Evolutionary conservation across 2,797 vertebrate genomes (phyloP).

Genomic region (Cyclopterus lumpus): DNA sequence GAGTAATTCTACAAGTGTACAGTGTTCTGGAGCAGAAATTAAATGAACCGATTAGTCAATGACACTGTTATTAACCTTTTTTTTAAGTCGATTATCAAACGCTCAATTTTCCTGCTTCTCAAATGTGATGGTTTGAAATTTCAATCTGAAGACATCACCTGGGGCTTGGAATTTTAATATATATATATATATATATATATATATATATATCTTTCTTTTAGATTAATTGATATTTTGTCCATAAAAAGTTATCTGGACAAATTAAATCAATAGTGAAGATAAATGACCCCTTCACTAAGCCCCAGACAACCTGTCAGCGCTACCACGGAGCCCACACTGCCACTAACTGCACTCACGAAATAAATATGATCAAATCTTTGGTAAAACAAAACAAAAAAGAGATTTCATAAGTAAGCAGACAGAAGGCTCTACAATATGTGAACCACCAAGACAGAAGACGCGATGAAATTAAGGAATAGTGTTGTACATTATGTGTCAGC

Average conservation of each 20-base stretch:
- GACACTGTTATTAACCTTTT: neutral
- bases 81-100: neutral
- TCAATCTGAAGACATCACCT: neutral
- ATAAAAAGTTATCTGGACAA: neutral
- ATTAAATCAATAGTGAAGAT: neutral
- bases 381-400: too few relatives aligned
- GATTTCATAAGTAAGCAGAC: too few relatives aligned
- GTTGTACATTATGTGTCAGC: too few relatives aligned
- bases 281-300: neutral
- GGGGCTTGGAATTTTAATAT: neutral
- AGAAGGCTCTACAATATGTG: too few relatives aligned
- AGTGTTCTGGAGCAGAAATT: slow-evolving; percentile 1
- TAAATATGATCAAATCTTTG: too few relatives aligned
- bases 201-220: too few relatives aligned
- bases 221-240: neutral
- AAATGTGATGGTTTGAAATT: neutral
- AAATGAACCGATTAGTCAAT: neutral
- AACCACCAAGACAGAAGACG: too few relatives aligned
- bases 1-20: neutral
- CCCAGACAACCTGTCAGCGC: too few relatives aligned
- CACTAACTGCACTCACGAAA: too few relatives aligned
- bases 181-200: too few relatives aligned
- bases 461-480: too few relatives aligned
- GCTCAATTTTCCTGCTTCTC: neutral
- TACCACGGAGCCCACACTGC: too few relatives aligned